Evolutionary conservation across 1,140 invertebrate species (phyloP).

Genomic region (Schlechtendalia chinensis): DNA sequence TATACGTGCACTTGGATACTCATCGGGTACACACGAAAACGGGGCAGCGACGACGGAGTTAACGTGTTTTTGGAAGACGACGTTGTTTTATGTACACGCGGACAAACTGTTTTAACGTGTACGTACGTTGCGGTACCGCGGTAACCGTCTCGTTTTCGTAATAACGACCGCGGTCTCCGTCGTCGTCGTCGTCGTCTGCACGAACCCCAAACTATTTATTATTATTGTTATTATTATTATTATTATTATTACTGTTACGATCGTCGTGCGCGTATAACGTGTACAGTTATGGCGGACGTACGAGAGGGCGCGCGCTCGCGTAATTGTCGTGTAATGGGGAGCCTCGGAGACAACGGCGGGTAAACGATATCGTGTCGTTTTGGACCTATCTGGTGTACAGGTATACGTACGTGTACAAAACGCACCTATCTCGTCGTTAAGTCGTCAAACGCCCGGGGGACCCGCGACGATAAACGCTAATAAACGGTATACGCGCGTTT

Average conservation of each 20-base stretch:
- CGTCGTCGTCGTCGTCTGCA: background rate
- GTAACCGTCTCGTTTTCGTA: slow-evolving; percentile 19
- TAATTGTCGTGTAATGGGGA: slow-evolving; percentile 28
- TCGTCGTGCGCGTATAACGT: too few species aligned
- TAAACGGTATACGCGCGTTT: slow-evolving; percentile 21
- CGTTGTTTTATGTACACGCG: background rate
- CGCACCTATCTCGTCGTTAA: slow-evolving; percentile 43
- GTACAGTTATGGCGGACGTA: background rate
- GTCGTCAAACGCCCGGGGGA: slow-evolving; percentile 43
- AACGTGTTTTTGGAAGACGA: too few species aligned
- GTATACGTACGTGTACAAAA: slow-evolving; percentile 24
- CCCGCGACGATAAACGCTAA: slow-evolving; percentile 45
- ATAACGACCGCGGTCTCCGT: background rate
- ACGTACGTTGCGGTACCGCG: background rate
- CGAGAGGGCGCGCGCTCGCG: too few species aligned
- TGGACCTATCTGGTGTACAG: too few species aligned
- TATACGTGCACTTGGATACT: too few species aligned
- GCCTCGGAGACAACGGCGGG: background rate
- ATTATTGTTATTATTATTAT: slow-evolving; percentile 3
- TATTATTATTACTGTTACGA: background rate
- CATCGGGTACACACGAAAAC: too few species aligned
- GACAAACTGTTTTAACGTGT: background rate
- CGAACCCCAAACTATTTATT: slow-evolving; percentile 12
- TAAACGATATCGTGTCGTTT: background rate
- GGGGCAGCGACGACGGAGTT: too few species aligned